Base-by-base conservation (phyloP, 2,888 invertebrate species). In the Eutolmus rufibarbis region DNA sequence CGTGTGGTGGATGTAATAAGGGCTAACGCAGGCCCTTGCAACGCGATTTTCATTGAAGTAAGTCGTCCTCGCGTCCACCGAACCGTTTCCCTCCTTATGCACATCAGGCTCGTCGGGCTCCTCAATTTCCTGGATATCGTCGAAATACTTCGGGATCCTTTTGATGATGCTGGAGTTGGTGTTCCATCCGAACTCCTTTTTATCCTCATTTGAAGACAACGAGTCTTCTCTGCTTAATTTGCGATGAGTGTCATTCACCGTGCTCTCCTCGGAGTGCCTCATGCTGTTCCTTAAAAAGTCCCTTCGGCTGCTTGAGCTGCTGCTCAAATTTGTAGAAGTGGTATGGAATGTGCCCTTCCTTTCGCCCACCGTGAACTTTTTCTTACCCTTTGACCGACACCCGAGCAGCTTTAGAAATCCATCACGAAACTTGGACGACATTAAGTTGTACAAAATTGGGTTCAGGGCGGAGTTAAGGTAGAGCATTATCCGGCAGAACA, bases 401-500 rank as follows among this genome's bases (percentile, higher is more conserved):
- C 94, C 94, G 89, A 96, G 94, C 81, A 96, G 92, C 90, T 94
- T 95, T 86, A 96, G 94, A 90, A 97, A 97, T 5, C 97, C 97
- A 84, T 95, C 95, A 9, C 98, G 94, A 93, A 98, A 98, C 91
- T 97, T 98, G 1, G 97, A 96, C 88, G 97, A 97, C 96, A 98
- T 97, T 87, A 98, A 94, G 92, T 97, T 98, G 93, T 98, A 98
- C 85, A 98, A 93, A 90, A 98, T 96, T 14, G 98, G 98, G 93
- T 98, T 98, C 87, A 97, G 95, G 14, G 97, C 97, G 79, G 97
- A 97, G 92, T 98, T 98, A 86, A 97, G 94, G 93, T 97, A 97
- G 89, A 97, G 93, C 96, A 98, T 96, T 86, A 97, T 95, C 89
- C 98, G 95, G 91, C 96, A 96, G 93, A 97, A 96, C 92, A 96